Evolutionary conservation across 2,797 vertebrate genomes (phyloP).

Genomic region (Dendrocincla tyrannina): DNA sequence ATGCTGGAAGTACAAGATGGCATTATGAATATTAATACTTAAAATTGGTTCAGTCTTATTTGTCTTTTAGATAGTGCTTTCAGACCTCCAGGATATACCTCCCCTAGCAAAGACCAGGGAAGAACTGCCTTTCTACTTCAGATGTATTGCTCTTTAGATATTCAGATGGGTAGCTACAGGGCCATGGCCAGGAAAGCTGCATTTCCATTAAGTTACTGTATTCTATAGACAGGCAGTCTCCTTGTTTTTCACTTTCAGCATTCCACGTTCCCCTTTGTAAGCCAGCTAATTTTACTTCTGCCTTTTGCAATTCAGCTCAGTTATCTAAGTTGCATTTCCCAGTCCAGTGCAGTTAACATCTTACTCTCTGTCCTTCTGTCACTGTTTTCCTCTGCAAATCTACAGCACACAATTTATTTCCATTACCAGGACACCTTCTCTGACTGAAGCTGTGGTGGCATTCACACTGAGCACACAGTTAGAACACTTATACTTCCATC

Average conservation of each 20-base stretch:
- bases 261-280: neutral
- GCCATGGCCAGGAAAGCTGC: constrained; percentile 36
- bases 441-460: neutral
- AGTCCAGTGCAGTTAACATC: constrained; percentile 7
- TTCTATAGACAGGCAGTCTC: constrained; percentile 27
- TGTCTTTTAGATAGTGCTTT: neutral
- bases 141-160: constrained; percentile 15
- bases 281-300: constrained; percentile 59
- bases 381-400: neutral
- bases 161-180: neutral
- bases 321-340: neutral
- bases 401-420: constrained; percentile 30
- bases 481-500: neutral
- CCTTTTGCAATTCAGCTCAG: constrained; percentile 43
- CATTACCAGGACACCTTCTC: neutral
- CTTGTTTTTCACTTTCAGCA: constrained; percentile 1
- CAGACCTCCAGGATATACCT: neutral
- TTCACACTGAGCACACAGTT: neutral
- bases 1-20: neutral
- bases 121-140: neutral
- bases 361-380: neutral
- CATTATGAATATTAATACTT: neutral
- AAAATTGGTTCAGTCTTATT: neutral
- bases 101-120: neutral
- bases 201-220: constrained; percentile 41